Base-by-base conservation (phyloP, 2,888 invertebrate species). In the Allacma fusca region DNA sequence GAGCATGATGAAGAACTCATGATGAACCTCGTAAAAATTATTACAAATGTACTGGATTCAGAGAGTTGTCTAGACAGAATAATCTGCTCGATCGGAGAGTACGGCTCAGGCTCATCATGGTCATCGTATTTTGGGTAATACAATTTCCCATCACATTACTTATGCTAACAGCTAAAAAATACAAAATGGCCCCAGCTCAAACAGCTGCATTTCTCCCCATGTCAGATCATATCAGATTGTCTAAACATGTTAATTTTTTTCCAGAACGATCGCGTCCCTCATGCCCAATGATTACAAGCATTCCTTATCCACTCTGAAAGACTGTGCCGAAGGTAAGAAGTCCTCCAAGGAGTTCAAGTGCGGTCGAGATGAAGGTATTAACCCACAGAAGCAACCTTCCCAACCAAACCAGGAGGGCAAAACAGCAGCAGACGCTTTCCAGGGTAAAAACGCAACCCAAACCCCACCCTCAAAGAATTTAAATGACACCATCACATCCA, bases 21-120 rank as follows among this genome's bases (percentile, higher is more conserved):
- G 65, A 80, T 75, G 65, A 5, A 75, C 2, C 70, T 84, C 19
- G 80, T 82, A 0, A 65, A 77, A 13, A 78, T 80, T 2, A 80
- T 84, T 9, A 71, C 75, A 24, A 75, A 77, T 9, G 82, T 83
- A 9, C 72, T 83, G 9, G 79, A 81, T 12, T 81, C 81, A 5
- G 79, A 81, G 28, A 74, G 81, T 26, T 84, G 84, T 57, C 76
- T 80, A 12, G 65, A 79, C 44, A 79, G 79, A 28, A 76, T 83
- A 19, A 72, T 82, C n/a, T 83, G 84, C 76, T 80, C 78, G 40
- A 75, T 83, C 16, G 82, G 81, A 4, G 19, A 78, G 1, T 81
- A 78, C 57, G 81, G 76, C 13, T 75, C 78, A 43, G 80, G 78
- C 19, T 67, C 79, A 68, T 28, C 79, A 78, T 71, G 77, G 78